These are phyloP conservation scores for Galaxias olidus DNA, from an alignment of 2,797 vertebrate genomes.

Conservation along the genomic window DNA sequence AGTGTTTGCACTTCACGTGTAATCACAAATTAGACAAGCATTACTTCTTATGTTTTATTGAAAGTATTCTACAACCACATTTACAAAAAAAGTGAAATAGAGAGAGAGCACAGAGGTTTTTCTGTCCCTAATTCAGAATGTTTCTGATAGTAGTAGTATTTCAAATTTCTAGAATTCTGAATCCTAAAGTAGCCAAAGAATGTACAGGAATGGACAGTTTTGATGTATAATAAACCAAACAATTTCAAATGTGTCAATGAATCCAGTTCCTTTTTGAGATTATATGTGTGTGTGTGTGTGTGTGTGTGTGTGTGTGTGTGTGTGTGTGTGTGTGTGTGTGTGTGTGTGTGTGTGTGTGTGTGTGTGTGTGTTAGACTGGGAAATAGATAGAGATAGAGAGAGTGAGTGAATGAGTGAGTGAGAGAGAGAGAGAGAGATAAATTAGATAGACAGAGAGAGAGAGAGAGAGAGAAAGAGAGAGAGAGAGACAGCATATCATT, in stretches of 20 bases:
- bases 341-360: background rate
- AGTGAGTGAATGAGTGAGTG: background rate
- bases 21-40: no score
- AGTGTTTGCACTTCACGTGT: no score
- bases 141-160: no score
- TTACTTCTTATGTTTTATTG: no score
- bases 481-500: slow-evolving; percentile 28
- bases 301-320: background rate
- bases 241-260: no score
- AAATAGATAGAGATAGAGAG: slow-evolving; percentile 8
- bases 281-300: background rate
- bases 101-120: slow-evolving; percentile 68
- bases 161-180: no score
- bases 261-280: no score
- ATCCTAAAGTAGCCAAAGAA: background rate
- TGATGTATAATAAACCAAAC: slow-evolving; percentile 10
- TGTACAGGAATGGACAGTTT: slow-evolving; percentile 5
- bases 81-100: slow-evolving; percentile 24
- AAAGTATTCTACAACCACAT: background rate
- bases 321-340: background rate
- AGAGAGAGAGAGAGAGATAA: background rate
- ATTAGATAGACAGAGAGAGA: background rate
- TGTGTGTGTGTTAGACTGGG: background rate
- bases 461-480: background rate
- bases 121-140: no score